A percentile compares a stretch with the other conserved stretches of the same genome.
Evolutionary conservation across 2,888 invertebrate genomes (phyloP).

Genomic region (Noctua pronuba): DNA sequence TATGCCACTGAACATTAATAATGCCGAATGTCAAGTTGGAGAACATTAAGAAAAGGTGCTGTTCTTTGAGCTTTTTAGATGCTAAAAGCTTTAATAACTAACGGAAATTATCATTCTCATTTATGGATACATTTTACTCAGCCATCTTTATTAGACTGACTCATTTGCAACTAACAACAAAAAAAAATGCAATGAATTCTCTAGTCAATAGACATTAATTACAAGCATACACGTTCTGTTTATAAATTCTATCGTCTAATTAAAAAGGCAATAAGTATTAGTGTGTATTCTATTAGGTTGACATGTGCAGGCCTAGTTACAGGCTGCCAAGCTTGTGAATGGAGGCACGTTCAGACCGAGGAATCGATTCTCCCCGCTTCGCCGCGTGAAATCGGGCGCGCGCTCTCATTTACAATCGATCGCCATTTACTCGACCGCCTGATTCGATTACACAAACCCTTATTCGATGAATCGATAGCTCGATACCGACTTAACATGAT

Average conservation of each 20-base stretch:
- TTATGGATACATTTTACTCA: conserved; percentile 6
- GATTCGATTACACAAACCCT: conserved; percentile 83
- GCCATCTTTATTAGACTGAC: conserved; percentile 31
- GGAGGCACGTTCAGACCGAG: conserved; percentile 75
- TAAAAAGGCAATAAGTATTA: conserved; percentile 50
- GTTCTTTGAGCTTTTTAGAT: conserved; percentile 6
- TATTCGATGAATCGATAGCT: conserved; percentile 74
- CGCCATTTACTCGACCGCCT: conserved; percentile 78
- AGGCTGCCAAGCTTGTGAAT: conserved; percentile 75
- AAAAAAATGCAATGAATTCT: conserved; percentile 48
- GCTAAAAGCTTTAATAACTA: conserved; percentile 16
- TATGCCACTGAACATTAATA: conserved; percentile 69
- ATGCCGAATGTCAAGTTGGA: conserved; percentile 49
- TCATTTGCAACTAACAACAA: conserved; percentile 23
- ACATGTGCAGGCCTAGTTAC: conserved; percentile 65
- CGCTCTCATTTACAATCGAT: conserved; percentile 83
- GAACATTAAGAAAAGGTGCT: conserved; percentile 17
- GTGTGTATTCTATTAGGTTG: conserved; percentile 53
- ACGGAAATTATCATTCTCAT: neutral
- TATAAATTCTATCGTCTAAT: conserved; percentile 44
- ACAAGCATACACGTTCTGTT: conserved; percentile 28
- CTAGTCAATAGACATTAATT: conserved; percentile 37
- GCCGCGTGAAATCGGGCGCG: conserved; percentile 87
- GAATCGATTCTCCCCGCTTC: conserved; percentile 86
- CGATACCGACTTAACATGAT: conserved; percentile 60